These are phyloP conservation scores for Caenorhabditis elegans DNA, from an alignment of 1,140 invertebrate genomes.

Conservation along the genomic window WBcel235 BX284604.4:9695001-9695500, in stretches of 20 bases:
- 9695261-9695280: neutral
- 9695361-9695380: conserved; percentile 10
- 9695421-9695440: neutral
- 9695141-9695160: conserved; percentile 59
- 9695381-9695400: conserved; percentile 4
- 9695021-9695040: too few relatives aligned
- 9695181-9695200: conserved; percentile 18
- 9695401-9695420: neutral
- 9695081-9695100: conserved; percentile 59
- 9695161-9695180: conserved; percentile 37
- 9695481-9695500: conserved; percentile 12
- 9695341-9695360: conserved; percentile 12
- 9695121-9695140: conserved; percentile 56
- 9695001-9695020: too few relatives aligned
- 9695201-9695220: neutral
- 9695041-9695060: conserved; percentile 70
- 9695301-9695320: neutral
- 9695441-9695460: neutral
- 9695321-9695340: neutral
- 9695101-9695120: conserved; percentile 60
- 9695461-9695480: conserved; percentile 41
- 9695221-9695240: neutral
- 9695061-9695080: conserved; percentile 68
- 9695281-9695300: neutral
- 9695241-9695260: neutral